Conservation (phyloP, 2,797 vertebrate species). For the Sebastes diploproa region DNA sequence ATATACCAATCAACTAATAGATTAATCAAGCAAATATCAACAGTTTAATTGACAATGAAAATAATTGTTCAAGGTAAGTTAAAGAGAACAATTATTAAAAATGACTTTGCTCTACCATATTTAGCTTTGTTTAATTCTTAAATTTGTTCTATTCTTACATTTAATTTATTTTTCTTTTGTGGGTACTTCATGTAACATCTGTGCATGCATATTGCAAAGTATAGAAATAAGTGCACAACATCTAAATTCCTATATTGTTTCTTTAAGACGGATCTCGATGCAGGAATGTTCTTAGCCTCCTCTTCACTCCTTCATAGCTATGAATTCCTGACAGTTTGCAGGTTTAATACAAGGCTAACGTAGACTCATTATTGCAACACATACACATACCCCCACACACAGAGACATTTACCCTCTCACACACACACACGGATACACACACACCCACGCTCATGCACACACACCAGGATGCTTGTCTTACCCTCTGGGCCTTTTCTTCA, state of each 20-base stretch:
- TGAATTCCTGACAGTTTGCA: neutral
- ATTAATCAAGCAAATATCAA: no score
- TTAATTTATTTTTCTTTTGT: neutral
- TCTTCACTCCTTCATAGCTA: neutral
- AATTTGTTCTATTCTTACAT: neutral
- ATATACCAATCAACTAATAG: no score
- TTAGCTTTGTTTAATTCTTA: neutral
- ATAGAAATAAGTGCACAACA: neutral
- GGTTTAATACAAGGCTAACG: neutral
- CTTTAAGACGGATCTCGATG: no score
- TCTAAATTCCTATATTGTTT: no score
- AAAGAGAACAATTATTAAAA: no score
- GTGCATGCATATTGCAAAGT: neutral
- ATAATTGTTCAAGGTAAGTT: no score
- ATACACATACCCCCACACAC: neutral
- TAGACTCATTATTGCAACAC: neutral
- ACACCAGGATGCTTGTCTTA: slow-evolving; percentile 18
- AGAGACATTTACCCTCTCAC: no score
- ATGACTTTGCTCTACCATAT: neutral
- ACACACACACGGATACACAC: neutral
- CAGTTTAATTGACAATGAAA: no score
- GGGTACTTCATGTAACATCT: neutral
- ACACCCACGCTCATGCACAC: neutral
- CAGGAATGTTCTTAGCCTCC: neutral
- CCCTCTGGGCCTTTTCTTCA: slow-evolving; percentile 25